Conservation (phyloP, 2,888 invertebrate genomes). For the Acholoe squamosa region DNA sequence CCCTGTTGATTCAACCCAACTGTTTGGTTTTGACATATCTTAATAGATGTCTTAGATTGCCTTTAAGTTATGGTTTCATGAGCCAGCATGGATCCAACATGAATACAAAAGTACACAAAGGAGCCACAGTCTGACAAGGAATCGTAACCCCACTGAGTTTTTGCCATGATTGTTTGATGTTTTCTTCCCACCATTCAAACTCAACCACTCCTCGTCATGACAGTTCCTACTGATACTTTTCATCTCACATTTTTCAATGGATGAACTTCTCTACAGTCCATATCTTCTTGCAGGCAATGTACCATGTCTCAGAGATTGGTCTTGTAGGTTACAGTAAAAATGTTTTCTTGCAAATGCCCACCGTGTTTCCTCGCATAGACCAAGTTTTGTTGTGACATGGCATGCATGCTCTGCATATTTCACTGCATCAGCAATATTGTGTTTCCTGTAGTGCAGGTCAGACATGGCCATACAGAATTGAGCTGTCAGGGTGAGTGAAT, state of each 20-base stretch:
- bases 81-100: background rate
- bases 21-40: no score
- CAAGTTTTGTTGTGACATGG: background rate
- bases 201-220: background rate
- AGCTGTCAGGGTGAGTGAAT: background rate
- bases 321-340: background rate
- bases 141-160: background rate
- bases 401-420: slow-evolving; percentile 9
- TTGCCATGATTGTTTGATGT: background rate
- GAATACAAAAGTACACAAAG: background rate
- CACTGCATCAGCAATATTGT: background rate
- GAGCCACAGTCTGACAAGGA: slow-evolving; percentile 4
- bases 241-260: background rate
- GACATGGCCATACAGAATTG: slow-evolving; percentile 20
- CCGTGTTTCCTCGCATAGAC: background rate
- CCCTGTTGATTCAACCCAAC: no score
- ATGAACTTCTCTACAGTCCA: background rate
- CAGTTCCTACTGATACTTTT: background rate
- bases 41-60: background rate
- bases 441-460: slow-evolving; percentile 18
- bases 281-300: background rate
- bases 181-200: background rate
- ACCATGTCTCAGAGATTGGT: background rate
- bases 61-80: background rate
- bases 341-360: background rate